Evolutionary conservation across 2,888 invertebrate species (phyloP), one percentile per base, ranked within the genome.

Genomic region (Hydriomena furcata): DNA sequence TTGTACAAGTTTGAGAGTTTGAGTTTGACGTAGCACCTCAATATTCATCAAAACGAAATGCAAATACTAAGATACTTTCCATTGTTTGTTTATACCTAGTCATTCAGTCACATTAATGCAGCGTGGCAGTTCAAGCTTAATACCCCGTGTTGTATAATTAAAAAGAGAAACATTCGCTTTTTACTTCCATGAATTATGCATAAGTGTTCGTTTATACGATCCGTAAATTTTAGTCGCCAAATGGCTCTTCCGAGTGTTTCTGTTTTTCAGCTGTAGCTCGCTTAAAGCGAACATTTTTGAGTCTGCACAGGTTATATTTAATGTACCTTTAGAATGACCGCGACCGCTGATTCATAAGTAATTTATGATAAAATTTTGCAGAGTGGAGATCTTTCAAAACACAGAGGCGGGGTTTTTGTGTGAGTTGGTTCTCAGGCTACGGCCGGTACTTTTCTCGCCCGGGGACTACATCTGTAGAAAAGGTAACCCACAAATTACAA

Each of bases 391-490:
- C 80, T 99, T 99, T 91, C 99, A 99, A 92, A 98, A 99, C 89
- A 99, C 99, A 41, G 99, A 99, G 89, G 99, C 99, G 54, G 99
- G 99, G 49, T 99, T 99, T 92, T 94, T 99, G 60, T 98, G 99
- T 84, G 99, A 99, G 89, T 92, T 99, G 73, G 99, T 99, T 68
- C 93, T 99, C 60, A 93, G 97, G 82, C 93, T 99, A 61, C 93
- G 98, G 69, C 99, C 99, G 42, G 98, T 99, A 40, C 94, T 99
- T 59, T 99, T 99, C 91, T 98, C 98, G 67, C 99, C 99, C 17
- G 98, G 99, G 50, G 99, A 99, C 91, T 99, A 97, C 89, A 99
- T 99, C 80, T 99, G 99, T 91, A 94, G 98, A 71, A 99, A 99
- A 95, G 99, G 99, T 99, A 91, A 36, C 23, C 35, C 24, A 8